Base-by-base conservation (phyloP, 2,797 vertebrate species). In the Galaxias olidus region DNA sequence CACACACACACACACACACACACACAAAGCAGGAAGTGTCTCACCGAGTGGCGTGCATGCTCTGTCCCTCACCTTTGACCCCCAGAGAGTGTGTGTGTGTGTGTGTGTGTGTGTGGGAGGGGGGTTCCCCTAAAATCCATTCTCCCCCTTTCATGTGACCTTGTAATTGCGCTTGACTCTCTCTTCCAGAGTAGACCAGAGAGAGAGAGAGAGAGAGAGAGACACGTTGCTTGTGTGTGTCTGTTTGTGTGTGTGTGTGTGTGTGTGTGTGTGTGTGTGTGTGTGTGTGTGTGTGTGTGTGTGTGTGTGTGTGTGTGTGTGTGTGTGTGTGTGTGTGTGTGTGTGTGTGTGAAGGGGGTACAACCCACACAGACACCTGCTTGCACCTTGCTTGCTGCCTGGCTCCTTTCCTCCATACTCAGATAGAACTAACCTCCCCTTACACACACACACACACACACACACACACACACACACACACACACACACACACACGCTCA, bases 281-380 rank as follows among this genome's bases (percentile, higher is more conserved):
- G 57, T 62, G 68, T 70, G 71, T 67, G 63, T 55, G 76, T 14
- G 77, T 18, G 52, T 76, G 43, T 51, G 57, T 62, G 68, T 70
- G 71, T 67, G 63, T 55, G 76, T 14, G 77, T 18, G 52, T 76
- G 43, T 51, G 57, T 62, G 68, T 70, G 71, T 67, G 63, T 55
- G 76, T 14, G 77, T 18, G 52, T 76, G 43, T 51, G 57, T 62
- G 68, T 70, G 71, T 67, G 63, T 55, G 76, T 14, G 77, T 18
- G 52, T 76, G 43, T 51, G 57, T 62, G 68, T 70, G 71, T 67
- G 63, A 76, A 79, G 83, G 69, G 81, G 75, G 68, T 71, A 79
- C 79, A 80, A 83, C 86, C 58, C 19, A 70, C 86, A 72, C 65
- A 86, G 80, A 75, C 92, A 95, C 93, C 93, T 96, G 94, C 84